Evolutionary conservation across 2,113 vertebrate genomes (phyloP).

Genomic region (Candoia aspera): DNA sequence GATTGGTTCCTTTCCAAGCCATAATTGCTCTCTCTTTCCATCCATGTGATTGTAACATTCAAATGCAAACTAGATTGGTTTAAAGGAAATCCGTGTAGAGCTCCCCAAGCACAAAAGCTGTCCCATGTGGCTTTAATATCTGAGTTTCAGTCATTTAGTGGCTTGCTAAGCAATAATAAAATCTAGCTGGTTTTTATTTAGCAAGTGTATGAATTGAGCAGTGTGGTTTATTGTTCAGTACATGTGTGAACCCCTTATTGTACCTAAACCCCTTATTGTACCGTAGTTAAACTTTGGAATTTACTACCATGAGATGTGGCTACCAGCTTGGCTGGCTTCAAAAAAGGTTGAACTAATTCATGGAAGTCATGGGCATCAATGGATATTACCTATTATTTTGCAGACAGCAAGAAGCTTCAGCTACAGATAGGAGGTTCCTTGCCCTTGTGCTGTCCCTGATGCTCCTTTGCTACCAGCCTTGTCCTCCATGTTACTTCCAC

Average conservation of each 20-base stretch:
- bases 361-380: not conserved
- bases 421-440: not conserved
- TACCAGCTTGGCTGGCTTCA: not conserved
- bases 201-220: not conserved
- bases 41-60: not conserved
- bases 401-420: not conserved
- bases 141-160: not conserved
- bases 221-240: not conserved
- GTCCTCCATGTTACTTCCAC: not conserved
- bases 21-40: not conserved
- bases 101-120: not conserved
- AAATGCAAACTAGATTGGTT: not conserved
- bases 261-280: not conserved
- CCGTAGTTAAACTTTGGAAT: not conserved
- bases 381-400: not conserved
- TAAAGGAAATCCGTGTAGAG: not conserved
- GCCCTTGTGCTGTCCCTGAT: not conserved
- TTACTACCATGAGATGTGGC: not conserved
- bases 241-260: not conserved
- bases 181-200: not conserved
- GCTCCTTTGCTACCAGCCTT: not conserved
- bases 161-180: not conserved
- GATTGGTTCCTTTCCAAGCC: not conserved
- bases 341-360: not conserved
- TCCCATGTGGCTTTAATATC: not conserved